A percentile compares a stretch with the other conserved stretches of the same genome.
Conservation (phyloP, 1,140 invertebrate genomes). For the Dinothrombium tinctorium region DNA sequence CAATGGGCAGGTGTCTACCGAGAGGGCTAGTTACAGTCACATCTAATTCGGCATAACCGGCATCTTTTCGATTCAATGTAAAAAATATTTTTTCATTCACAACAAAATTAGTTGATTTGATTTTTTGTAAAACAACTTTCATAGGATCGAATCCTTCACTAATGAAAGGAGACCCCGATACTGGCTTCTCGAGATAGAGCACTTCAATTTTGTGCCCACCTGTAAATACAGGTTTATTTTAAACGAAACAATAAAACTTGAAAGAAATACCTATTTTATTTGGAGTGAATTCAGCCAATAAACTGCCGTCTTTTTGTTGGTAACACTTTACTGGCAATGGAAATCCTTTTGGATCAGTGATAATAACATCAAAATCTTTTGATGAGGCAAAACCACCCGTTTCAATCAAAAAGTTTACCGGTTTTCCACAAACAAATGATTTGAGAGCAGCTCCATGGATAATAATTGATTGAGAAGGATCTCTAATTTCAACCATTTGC, state of each 20-base stretch:
- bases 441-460: conserved; percentile 54
- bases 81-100: conserved; percentile 60
- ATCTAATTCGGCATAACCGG: conserved; percentile 68
- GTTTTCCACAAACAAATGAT: conserved; percentile 47
- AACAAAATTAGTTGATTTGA: conserved; percentile 48
- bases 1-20: conserved; percentile 57
- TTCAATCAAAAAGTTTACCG: conserved; percentile 65
- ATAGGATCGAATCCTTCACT: conserved; percentile 81
- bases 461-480: conserved; percentile 42
- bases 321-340: conserved; percentile 80
- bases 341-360: conserved; percentile 42
- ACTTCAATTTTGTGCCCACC: conserved; percentile 61
- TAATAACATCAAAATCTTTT: conserved; percentile 37
- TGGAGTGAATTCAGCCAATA: conserved; percentile 75
- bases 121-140: conserved; percentile 35
- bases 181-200: conserved; percentile 61
- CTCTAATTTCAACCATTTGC: conserved; percentile 26
- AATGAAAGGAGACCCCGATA: conserved; percentile 82
- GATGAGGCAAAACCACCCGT: conserved; percentile 49
- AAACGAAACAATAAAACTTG: neutral
- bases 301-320: conserved; percentile 75
- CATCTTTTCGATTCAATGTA: conserved; percentile 55
- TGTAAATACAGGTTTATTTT: conserved; percentile 16
- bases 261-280: conserved; percentile 21
- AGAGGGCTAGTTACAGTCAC: conserved; percentile 64